phyloP scores from a whole-genome alignment of 2,888 invertebrate genomes.

The Chloroclysta siterata region DNA sequence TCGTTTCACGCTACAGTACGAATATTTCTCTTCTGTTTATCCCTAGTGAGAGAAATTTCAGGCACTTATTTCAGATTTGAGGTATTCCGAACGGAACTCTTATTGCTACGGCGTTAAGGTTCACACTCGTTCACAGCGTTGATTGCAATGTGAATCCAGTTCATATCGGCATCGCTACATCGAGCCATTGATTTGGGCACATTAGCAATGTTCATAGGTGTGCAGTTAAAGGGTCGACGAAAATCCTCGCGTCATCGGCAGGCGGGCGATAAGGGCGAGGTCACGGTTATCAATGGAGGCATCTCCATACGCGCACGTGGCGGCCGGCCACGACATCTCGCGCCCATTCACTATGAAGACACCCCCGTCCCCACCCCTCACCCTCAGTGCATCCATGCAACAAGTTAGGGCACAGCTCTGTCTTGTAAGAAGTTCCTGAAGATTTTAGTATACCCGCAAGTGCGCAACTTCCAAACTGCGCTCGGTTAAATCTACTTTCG shows the following conservation, averaged over 20 bases:
- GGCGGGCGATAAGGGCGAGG: slow-evolving; percentile 79
- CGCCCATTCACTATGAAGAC: slow-evolving; percentile 84
- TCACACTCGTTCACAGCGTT: slow-evolving; percentile 1
- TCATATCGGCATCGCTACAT: slow-evolving; percentile 2
- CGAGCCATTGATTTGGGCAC: slow-evolving; percentile 15
- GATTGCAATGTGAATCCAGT: slow-evolving; percentile 1
- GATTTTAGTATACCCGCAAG: slow-evolving; percentile 51
- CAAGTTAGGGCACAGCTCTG: slow-evolving; percentile 78
- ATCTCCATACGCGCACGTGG: slow-evolving; percentile 83
- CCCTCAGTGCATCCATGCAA: slow-evolving; percentile 82
- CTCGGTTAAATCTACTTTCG: slow-evolving; percentile 21
- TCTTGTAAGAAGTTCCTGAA: slow-evolving; percentile 76
- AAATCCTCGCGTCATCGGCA: slow-evolving; percentile 64
- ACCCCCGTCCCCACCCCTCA: slow-evolving; percentile 60
- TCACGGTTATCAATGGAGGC: slow-evolving; percentile 82
- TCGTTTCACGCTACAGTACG: too few relatives aligned
- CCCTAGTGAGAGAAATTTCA: neutral
- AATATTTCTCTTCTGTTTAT: too few relatives aligned
- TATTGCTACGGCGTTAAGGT: slow-evolving; percentile 4
- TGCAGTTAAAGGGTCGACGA: slow-evolving; percentile 36
- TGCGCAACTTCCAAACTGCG: slow-evolving; percentile 32
- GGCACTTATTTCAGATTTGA: neutral
- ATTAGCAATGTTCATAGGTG: slow-evolving; percentile 25
- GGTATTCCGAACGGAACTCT: neutral
- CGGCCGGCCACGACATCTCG: slow-evolving; percentile 82